phyloP scores from a whole-genome alignment of 2,113 vertebrate species.

The Aramus guarauna region DNA sequence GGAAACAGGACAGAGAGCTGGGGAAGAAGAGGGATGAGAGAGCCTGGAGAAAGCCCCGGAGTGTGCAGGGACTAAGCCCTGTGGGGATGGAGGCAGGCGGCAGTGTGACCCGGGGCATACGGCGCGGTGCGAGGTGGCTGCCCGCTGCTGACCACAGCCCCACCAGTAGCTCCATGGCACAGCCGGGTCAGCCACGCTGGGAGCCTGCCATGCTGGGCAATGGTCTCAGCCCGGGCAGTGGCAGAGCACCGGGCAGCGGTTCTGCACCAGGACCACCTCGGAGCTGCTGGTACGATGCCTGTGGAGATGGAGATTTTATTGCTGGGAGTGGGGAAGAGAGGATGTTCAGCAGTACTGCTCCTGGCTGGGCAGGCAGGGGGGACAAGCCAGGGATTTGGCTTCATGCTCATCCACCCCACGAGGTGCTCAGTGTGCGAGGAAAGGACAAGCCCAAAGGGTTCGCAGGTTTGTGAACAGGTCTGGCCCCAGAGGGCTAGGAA shows the following conservation, averaged over 20 bases:
- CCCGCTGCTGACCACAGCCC: not conserved
- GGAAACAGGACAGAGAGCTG: not conserved
- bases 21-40: not conserved
- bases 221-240: not conserved
- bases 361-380: not conserved
- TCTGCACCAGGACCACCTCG: not conserved
- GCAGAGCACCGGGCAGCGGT: accelerated
- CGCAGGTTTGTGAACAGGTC: accelerated
- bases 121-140: accelerated
- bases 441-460: not conserved
- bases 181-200: not conserved
- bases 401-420: not conserved
- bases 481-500: not conserved
- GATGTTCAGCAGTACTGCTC: not conserved
- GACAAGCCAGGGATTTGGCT: not conserved
- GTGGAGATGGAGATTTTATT: not conserved
- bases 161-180: not conserved
- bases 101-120: accelerated
- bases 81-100: accelerated
- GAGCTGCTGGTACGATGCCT: not conserved
- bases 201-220: not conserved
- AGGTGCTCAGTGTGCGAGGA: not conserved
- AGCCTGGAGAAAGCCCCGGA: not conserved
- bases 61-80: not conserved
- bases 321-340: not conserved